Evolutionary conservation across 1,140 invertebrate species (phyloP), one percentile per base, ranked within the genome.

Genomic region (Lutraria rhynchaena): DNA sequence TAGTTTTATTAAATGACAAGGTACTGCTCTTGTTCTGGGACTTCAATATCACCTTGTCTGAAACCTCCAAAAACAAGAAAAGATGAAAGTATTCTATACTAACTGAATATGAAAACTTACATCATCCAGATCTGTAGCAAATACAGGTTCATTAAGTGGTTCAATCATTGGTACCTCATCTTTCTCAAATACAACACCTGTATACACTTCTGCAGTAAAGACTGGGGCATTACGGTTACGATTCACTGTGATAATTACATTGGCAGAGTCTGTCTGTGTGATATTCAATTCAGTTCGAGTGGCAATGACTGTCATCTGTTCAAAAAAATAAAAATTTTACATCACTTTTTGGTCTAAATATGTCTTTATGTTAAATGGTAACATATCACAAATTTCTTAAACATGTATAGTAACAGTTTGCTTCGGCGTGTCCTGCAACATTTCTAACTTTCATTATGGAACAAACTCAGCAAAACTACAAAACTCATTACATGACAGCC

Each of bases 121-220:
- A 5, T 46, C 58, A 76, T 83, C 75, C 3, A 13, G 19, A 83
- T 83, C 77, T 13, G 49, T 78, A 81, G 92, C 93, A 85, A 92
- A 93, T 41, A 98, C 96, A 92, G 95, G 95, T 1, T 35, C 33
- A 31, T 22, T n/a, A 0, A 37, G 7, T 17, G 33, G 29, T 35
- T n/a, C n/a, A 41, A 15, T 41, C 3, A 27, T n/a, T 15, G 75
- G 61, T n/a, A 61, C 17, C 24, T 2, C n/a, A 11, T 63, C 67
- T n/a, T 55, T 61, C 44, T 81, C 78, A 0, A 9, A 51, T 1
- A 73, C 19, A 17, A 3, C 13, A 5, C 22, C 70, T 13, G 46
- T 1, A 41, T 81, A 81, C 24, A 63, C 44, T 11, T 73, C 58
- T n/a, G 29, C 3, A n/a, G 57, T 73, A 57, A 81, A 81, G 1